Percentiles rank a stretch among this genome's conserved stretches.
These are phyloP conservation scores for Anaspis maculata DNA, from an alignment of 2,888 invertebrate genomes.

Conservation along the genomic window DNA sequence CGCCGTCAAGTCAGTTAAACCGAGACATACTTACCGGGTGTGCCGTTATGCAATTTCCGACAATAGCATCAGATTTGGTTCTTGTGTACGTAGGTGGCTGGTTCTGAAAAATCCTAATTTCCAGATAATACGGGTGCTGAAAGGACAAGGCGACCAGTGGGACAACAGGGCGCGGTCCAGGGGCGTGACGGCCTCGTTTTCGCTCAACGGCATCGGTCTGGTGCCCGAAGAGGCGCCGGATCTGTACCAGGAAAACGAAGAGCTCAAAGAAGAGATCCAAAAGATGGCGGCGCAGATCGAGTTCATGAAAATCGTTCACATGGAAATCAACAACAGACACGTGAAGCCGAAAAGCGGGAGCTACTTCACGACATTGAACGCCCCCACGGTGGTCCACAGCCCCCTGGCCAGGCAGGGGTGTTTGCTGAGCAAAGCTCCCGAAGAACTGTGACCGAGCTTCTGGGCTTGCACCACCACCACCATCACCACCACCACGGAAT, in stretches of 20 bases:
- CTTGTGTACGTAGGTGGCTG: no score
- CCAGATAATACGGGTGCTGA: slow-evolving; percentile 69
- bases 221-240: slow-evolving; percentile 80
- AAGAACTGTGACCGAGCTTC: slow-evolving; percentile 37
- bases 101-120: no score
- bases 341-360: slow-evolving; percentile 75
- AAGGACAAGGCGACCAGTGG: slow-evolving; percentile 86
- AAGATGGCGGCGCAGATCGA: slow-evolving; percentile 87
- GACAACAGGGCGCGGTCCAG: slow-evolving; percentile 76
- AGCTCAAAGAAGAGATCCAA: slow-evolving; percentile 86
- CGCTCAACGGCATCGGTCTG: slow-evolving; percentile 76
- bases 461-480: no score
- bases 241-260: slow-evolving; percentile 84
- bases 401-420: slow-evolving; percentile 36
- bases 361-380: slow-evolving; percentile 60
- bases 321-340: slow-evolving; percentile 88
- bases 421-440: slow-evolving; percentile 28
- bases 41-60: no score
- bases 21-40: no score
- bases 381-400: slow-evolving; percentile 38
- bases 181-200: slow-evolving; percentile 78
- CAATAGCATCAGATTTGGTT: no score
- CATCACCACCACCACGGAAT: no score
- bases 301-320: slow-evolving; percentile 89
- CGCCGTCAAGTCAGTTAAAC: no score